phyloP scores from a whole-genome alignment of 2,113 vertebrate species.

The Ptilorrhoa leucosticta region DNA sequence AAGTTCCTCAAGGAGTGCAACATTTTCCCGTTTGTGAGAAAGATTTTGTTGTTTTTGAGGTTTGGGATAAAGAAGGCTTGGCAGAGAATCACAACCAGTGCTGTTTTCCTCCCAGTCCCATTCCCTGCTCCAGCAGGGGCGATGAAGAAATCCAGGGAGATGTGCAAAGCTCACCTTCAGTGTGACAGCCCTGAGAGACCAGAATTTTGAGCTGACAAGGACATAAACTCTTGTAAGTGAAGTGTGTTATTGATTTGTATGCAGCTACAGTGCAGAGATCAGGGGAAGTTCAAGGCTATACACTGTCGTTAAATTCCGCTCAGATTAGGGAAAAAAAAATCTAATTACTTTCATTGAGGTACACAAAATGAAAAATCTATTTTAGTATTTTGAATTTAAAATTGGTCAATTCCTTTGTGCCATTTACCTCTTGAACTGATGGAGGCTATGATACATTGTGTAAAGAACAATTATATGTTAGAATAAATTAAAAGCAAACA shows the following conservation, averaged over 20 bases:
- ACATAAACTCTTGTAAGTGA: conserved; percentile 16
- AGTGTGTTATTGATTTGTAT: conserved; percentile 46
- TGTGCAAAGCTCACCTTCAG: background rate
- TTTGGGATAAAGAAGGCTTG: background rate
- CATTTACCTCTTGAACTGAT: background rate
- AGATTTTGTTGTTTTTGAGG: background rate
- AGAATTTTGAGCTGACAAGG: conserved; percentile 47
- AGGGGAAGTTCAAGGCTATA: conserved; percentile 45
- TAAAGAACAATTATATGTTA: background rate
- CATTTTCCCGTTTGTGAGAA: background rate
- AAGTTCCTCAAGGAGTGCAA: background rate
- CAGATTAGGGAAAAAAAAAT: background rate
- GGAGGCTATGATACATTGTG: background rate
- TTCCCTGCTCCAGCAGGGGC: background rate
- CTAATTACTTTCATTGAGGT: conserved; percentile 41
- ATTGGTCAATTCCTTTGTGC: background rate
- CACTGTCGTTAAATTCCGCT: conserved; percentile 27
- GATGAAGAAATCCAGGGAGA: background rate
- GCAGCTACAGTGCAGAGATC: conserved; percentile 48
- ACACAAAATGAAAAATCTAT: conserved; percentile 28
- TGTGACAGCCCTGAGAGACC: background rate
- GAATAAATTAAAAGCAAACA: conserved; percentile 33
- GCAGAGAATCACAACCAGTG: background rate
- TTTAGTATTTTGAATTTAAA: conserved; percentile 46
- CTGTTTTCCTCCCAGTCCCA: background rate